Base-by-base conservation (phyloP, 1,140 invertebrate genomes). In the Leptinotarsa undecemlineata region DNA sequence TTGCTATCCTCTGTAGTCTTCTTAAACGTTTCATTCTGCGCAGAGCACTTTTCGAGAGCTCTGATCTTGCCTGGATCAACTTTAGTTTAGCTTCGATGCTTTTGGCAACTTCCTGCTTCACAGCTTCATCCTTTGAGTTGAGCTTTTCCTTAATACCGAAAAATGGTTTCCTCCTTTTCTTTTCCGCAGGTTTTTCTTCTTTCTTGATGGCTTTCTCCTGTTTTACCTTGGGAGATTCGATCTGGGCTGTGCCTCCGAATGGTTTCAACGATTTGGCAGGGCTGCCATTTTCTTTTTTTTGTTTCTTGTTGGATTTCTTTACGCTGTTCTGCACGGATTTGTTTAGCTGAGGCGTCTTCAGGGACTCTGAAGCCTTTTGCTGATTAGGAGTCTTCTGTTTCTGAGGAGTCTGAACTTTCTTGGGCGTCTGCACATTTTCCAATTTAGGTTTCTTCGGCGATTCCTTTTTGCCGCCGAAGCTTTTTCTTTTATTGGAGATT, bases 21-120 rank as follows among this genome's bases (percentile, higher is more conserved):
- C 70, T 73, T 14, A 77, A 68, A 17, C 75, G 15, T 62, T 48
- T 68, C 48, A 82, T 62, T 72, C 78, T 82, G 21, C 66, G 76
- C 48, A 75, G 80, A 21, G 77, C 81, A 0, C 77, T 80, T 73
- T 81, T 82, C 1, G 78, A 71, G 3, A 80, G 21, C 33, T 77
- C 68, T 20, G 15, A 13, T 13, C 71, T 71, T 1, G 51, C 48
- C 26, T 70, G 47, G 4, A 81, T 76, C 2, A 66, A 51, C 20
- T 76, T 42, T 19, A 81, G 71, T 71, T 75, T 78, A 33, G 75
- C 68, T 33, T 79, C 67, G 3, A 81, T 21, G 5, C 3, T 42
- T 57, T 74, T 72, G 1, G 77, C 48, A 3, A 76, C 51, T 33
- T 70, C 75, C 68, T 77, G 72, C 17, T 67, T 76, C 57, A 74